Conservation (phyloP, 2,797 vertebrate species). For the Chelon labrosus region DNA sequence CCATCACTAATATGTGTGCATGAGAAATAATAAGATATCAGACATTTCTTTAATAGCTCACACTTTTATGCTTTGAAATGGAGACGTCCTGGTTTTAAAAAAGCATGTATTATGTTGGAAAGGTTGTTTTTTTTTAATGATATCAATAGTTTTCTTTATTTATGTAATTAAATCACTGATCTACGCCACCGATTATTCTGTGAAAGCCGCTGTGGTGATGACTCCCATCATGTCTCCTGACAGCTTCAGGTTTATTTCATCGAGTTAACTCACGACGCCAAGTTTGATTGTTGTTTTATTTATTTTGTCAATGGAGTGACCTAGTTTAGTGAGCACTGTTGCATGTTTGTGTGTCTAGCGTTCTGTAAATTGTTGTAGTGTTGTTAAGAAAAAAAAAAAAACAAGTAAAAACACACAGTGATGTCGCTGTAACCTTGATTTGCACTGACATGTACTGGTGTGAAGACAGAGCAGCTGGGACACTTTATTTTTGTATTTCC, state of each 20-base stretch:
- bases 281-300: not conserved
- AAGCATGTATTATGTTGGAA: not conserved
- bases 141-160: not conserved
- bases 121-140: not conserved
- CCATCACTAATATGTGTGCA: no score
- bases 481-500: constrained; percentile 69
- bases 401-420: not conserved
- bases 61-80: no score
- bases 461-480: constrained; percentile 42
- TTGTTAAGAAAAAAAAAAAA: not conserved
- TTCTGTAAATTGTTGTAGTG: constrained; percentile 45
- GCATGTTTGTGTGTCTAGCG: constrained; percentile 56
- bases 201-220: constrained; percentile 9
- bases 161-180: constrained; percentile 5
- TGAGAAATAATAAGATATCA: no score
- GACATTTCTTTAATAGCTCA: no score
- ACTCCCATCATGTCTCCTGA: constrained; percentile 1
- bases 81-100: not conserved
- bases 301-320: constrained; percentile 28
- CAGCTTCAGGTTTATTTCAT: not conserved
- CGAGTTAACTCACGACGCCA: constrained; percentile 2
- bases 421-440: constrained; percentile 30
- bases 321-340: constrained; percentile 48
- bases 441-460: constrained; percentile 25
- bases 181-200: constrained; percentile 3